These are phyloP conservation scores for Ceratosolen solmsi DNA, from an alignment of 1,140 invertebrate genomes.

Conservation along the genomic window DNA sequence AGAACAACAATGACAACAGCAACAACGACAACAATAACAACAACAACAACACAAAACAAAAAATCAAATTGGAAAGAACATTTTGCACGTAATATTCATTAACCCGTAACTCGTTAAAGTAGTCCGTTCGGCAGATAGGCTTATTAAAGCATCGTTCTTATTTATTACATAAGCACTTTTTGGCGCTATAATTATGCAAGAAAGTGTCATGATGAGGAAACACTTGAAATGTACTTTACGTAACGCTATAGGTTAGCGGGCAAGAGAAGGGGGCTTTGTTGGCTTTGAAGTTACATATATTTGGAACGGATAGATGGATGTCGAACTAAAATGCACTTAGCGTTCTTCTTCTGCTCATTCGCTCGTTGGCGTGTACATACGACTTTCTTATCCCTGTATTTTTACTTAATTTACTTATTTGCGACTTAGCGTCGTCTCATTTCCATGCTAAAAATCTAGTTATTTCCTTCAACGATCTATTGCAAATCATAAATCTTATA, in stretches of 20 bases:
- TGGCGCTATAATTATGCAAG: conserved; percentile 22
- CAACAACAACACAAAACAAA: too few relatives aligned
- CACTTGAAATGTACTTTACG: conserved; percentile 23
- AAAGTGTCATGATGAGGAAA: conserved; percentile 9
- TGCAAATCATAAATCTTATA: background rate
- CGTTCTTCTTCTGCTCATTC: background rate
- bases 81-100: background rate
- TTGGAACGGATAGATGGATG: conserved; percentile 15
- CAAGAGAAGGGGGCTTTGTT: background rate
- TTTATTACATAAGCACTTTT: background rate
- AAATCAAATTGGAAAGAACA: too few relatives aligned
- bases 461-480: background rate
- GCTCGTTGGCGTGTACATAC: background rate
- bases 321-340: background rate
- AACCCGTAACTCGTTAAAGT: background rate
- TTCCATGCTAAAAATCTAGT: background rate
- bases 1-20: too few relatives aligned
- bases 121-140: background rate
- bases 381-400: background rate
- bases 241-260: background rate
- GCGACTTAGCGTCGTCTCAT: background rate
- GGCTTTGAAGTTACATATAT: background rate
- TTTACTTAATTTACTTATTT: background rate
- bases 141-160: background rate
- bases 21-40: too few relatives aligned